phyloP scores from a whole-genome alignment of 2,113 vertebrate species.

The Butorides virescens region DNA sequence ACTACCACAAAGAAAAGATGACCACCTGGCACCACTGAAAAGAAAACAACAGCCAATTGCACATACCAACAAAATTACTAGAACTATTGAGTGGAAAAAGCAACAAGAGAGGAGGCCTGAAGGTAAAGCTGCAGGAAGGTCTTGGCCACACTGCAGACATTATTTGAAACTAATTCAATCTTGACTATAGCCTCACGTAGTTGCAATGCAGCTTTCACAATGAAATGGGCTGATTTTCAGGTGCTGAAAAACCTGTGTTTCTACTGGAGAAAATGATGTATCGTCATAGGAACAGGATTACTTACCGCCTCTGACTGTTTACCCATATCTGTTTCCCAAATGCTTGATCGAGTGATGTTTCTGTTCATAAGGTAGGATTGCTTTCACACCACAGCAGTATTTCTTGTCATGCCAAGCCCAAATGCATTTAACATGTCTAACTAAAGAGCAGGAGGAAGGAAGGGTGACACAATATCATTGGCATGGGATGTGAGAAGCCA shows the following conservation, averaged over 20 bases:
- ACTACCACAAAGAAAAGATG: neutral
- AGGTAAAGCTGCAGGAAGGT: neutral
- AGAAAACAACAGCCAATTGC: neutral
- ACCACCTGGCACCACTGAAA: neutral
- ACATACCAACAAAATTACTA: neutral
- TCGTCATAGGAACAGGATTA: neutral
- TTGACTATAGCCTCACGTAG: neutral
- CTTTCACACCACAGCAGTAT: neutral
- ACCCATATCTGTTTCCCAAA: neutral
- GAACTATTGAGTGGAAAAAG: neutral
- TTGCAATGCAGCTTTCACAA: neutral
- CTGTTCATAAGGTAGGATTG: neutral
- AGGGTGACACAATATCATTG: neutral
- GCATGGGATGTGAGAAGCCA: neutral
- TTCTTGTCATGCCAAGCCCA: neutral
- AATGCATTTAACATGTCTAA: neutral
- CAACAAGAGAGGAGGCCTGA: neutral
- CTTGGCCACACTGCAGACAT: neutral
- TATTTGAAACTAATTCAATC: neutral
- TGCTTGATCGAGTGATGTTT: neutral
- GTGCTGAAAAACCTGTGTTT: neutral
- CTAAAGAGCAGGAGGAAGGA: neutral
- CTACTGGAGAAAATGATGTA: neutral
- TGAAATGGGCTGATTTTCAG: neutral
- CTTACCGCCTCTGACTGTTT: neutral